Evolutionary conservation across 2,888 invertebrate species (phyloP).

Genomic region (Diaperis boleti): DNA sequence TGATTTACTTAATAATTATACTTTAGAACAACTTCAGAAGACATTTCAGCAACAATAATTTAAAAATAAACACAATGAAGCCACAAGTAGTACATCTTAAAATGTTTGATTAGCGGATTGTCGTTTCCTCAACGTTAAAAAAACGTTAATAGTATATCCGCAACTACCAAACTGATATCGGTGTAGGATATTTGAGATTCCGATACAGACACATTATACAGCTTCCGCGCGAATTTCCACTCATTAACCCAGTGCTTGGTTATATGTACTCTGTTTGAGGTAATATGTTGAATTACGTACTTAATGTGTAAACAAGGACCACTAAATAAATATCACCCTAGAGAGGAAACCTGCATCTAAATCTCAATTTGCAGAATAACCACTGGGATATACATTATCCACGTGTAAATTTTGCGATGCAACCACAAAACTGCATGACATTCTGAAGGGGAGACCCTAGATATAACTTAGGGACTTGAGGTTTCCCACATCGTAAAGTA

Average conservation of each 20-base stretch:
- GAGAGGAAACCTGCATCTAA: constrained; percentile 41
- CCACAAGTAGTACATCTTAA: too few relatives aligned
- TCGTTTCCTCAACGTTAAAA: too few relatives aligned
- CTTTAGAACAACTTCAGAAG: too few relatives aligned
- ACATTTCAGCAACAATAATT: too few relatives aligned
- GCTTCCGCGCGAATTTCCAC: constrained; percentile 29
- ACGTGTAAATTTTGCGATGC: constrained; percentile 33
- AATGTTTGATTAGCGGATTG: too few relatives aligned
- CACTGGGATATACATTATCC: constrained; percentile 38
- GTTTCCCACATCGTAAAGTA: too few relatives aligned
- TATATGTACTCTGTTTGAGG: constrained; percentile 36
- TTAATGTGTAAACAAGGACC: constrained; percentile 43
- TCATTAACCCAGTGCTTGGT: constrained; percentile 35
- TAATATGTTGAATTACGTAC: constrained; percentile 41
- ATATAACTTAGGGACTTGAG: too few relatives aligned
- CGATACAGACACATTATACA: constrained; percentile 26
- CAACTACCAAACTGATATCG: constrained; percentile 12
- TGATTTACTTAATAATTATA: too few relatives aligned
- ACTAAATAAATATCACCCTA: constrained; percentile 42
- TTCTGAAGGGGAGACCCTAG: background rate
- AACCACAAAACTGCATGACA: constrained; percentile 26
- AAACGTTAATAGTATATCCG: background rate
- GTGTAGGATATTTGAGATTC: constrained; percentile 22
- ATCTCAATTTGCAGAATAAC: constrained; percentile 42
- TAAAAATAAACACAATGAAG: too few relatives aligned